Percentiles rank a stretch among this genome's conserved stretches.
Evolutionary conservation across 2,888 invertebrate species (phyloP).

Genomic region (Dynastes tityus): DNA sequence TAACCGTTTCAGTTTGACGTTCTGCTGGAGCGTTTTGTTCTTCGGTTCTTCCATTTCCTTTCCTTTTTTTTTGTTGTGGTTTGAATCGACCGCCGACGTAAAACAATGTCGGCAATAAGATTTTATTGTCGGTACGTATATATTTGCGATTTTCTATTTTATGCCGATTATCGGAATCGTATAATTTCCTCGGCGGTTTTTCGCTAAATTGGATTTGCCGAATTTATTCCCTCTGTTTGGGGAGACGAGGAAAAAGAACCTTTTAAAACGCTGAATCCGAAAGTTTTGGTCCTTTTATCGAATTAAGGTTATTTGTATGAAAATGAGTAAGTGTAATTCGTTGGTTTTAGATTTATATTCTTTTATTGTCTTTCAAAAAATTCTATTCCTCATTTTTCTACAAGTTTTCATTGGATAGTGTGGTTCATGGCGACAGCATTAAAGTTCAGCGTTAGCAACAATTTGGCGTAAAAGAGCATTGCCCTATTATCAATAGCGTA

Average conservation of each 20-base stretch:
- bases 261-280: not conserved
- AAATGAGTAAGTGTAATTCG: too few species aligned
- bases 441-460: too few species aligned
- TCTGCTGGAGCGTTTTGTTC: not conserved
- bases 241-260: not conserved
- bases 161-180: slow-evolving; percentile 36
- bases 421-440: too few species aligned
- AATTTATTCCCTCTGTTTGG: slow-evolving; percentile 4
- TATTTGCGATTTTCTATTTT: slow-evolving; percentile 40
- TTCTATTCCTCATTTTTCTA: too few species aligned
- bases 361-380: too few species aligned
- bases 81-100: slow-evolving; percentile 31
- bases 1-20: slow-evolving; percentile 23
- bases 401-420: too few species aligned
- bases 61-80: not conserved
- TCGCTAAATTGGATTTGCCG: slow-evolving; percentile 25
- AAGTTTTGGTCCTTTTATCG: not conserved
- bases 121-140: slow-evolving; percentile 42
- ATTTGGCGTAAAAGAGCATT: too few species aligned
- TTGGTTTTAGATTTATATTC: too few species aligned
- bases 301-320: too few species aligned
- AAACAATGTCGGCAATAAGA: slow-evolving; percentile 41
- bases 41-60: not conserved
- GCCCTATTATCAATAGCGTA: too few species aligned
- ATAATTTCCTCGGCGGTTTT: slow-evolving; percentile 18